Conservation (phyloP, 1,140 invertebrate genomes). For the Zaprionus kolodkinae region DNA sequence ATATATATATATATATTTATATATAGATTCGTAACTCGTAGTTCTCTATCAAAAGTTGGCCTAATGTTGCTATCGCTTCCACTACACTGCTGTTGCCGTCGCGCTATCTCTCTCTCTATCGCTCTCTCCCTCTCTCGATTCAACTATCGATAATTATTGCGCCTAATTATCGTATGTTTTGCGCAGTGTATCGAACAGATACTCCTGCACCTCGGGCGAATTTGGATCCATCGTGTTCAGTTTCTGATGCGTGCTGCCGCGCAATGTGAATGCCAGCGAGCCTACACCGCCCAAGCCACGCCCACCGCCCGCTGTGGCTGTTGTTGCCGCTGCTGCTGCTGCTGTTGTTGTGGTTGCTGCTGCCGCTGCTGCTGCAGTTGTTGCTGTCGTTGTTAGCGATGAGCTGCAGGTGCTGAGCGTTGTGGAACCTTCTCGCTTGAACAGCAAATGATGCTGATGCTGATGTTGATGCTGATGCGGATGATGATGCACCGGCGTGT, state of each 20-base stretch:
- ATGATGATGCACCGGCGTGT: slow-evolving; percentile 61
- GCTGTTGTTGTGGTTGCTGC: slow-evolving; percentile 10
- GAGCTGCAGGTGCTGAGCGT: slow-evolving; percentile 56
- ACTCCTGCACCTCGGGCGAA: slow-evolving; percentile 87
- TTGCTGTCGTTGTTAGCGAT: slow-evolving; percentile 37
- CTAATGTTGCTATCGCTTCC: slow-evolving; percentile 48
- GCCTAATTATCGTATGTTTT: slow-evolving; percentile 86
- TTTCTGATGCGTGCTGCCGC: slow-evolving; percentile 75
- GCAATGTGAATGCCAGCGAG: slow-evolving; percentile 64
- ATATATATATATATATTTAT: slow-evolving; percentile 20
- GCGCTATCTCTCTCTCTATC: not conserved
- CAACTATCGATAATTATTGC: slow-evolving; percentile 16
- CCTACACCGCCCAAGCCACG: slow-evolving; percentile 45
- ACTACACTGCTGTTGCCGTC: slow-evolving; percentile 21
- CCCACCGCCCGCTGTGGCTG: slow-evolving; percentile 9
- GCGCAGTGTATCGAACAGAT: slow-evolving; percentile 87
- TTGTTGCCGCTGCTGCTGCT: slow-evolving; percentile 12
- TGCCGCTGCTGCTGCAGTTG: slow-evolving; percentile 1
- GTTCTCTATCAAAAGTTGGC: slow-evolving; percentile 67
- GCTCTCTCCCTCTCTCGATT: not conserved
- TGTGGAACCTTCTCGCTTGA: slow-evolving; percentile 50
- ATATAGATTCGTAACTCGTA: slow-evolving; percentile 30
- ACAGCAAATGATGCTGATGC: slow-evolving; percentile 50
- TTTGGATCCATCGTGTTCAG: slow-evolving; percentile 86
- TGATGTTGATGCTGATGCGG: slow-evolving; percentile 44